These are phyloP conservation scores for Polypedilum vanderplanki DNA, from an alignment of 1,140 invertebrate species.

Conservation along the genomic window DNA sequence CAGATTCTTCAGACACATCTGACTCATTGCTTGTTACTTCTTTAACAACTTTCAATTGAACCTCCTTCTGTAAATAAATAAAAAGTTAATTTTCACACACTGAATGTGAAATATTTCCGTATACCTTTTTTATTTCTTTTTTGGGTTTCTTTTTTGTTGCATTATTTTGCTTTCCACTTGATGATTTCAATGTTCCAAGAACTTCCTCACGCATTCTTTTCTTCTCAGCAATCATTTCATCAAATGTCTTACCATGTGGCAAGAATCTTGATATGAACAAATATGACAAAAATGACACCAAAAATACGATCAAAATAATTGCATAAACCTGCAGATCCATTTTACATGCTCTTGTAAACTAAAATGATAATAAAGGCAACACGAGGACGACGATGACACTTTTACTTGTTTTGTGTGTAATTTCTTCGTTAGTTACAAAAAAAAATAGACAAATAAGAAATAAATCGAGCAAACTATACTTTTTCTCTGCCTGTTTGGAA, in stretches of 20 bases:
- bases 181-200: slow-evolving; percentile 33
- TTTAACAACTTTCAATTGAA: slow-evolving; percentile 31
- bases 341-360: slow-evolving; percentile 38
- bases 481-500: background rate
- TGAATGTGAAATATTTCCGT: slow-evolving; percentile 32
- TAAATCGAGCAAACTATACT: background rate
- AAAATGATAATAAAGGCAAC: background rate
- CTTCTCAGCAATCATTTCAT: slow-evolving; percentile 42
- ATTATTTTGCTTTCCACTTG: background rate
- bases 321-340: slow-evolving; percentile 44
- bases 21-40: slow-evolving; percentile 35
- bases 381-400: background rate
- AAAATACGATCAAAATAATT: slow-evolving; percentile 42
- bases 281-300: slow-evolving; percentile 41
- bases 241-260: slow-evolving; percentile 40
- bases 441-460: background rate
- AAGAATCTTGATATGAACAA: slow-evolving; percentile 43
- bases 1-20: slow-evolving; percentile 33
- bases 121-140: background rate
- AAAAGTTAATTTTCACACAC: background rate
- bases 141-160: slow-evolving; percentile 26
- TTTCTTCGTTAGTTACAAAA: background rate
- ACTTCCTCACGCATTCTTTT: slow-evolving; percentile 40
- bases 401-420: too few relatives aligned
- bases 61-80: background rate